These are phyloP conservation scores for Agapostemon virescens DNA, from an alignment of 2,888 invertebrate species.

Conservation along the genomic window DNA sequence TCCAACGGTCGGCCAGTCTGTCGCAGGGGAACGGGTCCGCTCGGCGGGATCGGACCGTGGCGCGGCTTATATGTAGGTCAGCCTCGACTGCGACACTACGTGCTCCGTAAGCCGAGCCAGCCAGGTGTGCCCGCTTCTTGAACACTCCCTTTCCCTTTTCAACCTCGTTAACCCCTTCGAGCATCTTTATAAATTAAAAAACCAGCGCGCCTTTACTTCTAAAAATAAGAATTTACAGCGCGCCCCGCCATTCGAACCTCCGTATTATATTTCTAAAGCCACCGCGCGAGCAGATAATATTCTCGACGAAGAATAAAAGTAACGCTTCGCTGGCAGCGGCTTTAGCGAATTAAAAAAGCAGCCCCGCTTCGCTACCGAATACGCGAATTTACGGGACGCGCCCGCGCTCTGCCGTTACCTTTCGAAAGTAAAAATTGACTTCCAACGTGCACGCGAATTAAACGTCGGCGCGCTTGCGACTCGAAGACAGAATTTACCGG, in stretches of 20 bases:
- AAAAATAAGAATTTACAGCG: not conserved
- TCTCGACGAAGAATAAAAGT: not conserved
- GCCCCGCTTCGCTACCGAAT: not conserved
- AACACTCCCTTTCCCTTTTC: slow-evolving; percentile 1
- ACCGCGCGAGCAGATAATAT: not conserved
- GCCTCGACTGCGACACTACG: slow-evolving; percentile 77
- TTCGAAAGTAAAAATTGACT: not conserved
- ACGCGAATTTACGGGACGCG: not conserved
- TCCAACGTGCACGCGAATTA: not conserved
- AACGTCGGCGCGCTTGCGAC: not conserved
- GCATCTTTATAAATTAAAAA: slow-evolving; percentile 12
- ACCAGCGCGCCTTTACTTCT: not conserved
- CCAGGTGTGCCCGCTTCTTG: slow-evolving; percentile 42
- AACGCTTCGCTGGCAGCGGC: not conserved
- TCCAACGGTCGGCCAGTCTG: slow-evolving; percentile 45
- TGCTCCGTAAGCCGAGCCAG: slow-evolving; percentile 72
- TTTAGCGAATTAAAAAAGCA: not conserved
- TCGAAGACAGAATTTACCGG: not conserved
- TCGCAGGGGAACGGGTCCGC: slow-evolving; percentile 53
- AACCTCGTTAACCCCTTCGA: not conserved
- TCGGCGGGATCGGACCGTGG: slow-evolving; percentile 67
- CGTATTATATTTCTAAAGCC: not conserved
- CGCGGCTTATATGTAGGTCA: slow-evolving; percentile 75
- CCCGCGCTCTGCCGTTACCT: not conserved
- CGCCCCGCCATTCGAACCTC: not conserved